phyloP scores from a whole-genome alignment of 1,140 invertebrate species.

The Orchestia grillus region DNA sequence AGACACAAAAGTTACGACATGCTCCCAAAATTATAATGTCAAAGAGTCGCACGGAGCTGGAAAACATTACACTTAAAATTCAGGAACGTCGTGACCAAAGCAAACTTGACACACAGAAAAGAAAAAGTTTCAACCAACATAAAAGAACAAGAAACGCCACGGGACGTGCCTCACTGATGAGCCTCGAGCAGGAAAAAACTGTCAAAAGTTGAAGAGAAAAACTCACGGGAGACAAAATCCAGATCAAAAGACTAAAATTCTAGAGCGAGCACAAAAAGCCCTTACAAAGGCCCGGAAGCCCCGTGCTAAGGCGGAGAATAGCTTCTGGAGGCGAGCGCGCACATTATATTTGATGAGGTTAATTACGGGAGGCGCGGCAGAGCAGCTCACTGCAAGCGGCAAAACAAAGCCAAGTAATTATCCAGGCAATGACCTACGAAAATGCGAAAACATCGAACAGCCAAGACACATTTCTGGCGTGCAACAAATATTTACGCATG shows the following conservation, averaged over 20 bases:
- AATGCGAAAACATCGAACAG: not conserved
- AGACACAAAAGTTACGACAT: not conserved
- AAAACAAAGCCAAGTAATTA: not conserved
- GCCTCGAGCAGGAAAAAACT: not conserved
- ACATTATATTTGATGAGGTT: constrained; percentile 1
- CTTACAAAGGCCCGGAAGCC: not conserved
- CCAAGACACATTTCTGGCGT: not conserved
- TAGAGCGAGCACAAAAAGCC: not conserved
- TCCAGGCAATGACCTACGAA: not conserved
- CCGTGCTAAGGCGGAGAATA: not conserved
- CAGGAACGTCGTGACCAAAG: not conserved
- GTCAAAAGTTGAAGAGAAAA: not conserved
- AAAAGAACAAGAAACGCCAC: not conserved
- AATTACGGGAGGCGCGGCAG: not conserved
- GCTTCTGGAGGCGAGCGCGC: not conserved
- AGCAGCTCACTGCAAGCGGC: not conserved
- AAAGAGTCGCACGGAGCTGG: not conserved
- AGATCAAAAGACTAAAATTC: not conserved
- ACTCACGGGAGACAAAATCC: not conserved
- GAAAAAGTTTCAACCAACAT: not conserved
- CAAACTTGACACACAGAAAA: not conserved
- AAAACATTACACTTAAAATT: not conserved
- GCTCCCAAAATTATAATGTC: not conserved
- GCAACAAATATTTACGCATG: not conserved
- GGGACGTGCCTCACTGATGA: not conserved